Evolutionary conservation across 1,140 invertebrate species (phyloP).

Genomic region (Drosophila tristis): DNA sequence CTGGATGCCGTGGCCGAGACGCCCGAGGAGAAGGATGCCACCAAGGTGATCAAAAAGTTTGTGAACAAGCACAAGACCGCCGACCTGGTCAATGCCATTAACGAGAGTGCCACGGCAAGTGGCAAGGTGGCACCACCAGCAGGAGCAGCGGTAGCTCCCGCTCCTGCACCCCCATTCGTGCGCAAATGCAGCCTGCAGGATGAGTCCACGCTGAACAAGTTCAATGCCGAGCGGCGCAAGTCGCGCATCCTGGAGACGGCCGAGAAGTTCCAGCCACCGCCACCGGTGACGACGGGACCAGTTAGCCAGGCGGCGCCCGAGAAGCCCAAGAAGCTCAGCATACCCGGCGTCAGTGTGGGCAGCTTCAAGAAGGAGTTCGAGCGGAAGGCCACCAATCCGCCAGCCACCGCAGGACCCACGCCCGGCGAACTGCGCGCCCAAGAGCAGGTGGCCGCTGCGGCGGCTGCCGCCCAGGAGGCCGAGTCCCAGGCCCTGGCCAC

Average conservation of each 20-base stretch:
- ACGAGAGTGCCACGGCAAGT: constrained; percentile 51
- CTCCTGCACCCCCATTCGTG: constrained; percentile 56
- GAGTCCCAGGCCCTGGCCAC: constrained; percentile 33
- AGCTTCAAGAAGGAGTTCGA: constrained; percentile 94
- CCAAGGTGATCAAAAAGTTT: constrained; percentile 83
- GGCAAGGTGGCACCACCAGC: constrained; percentile 26
- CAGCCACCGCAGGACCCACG: constrained; percentile 66
- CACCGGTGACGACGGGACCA: constrained; percentile 27
- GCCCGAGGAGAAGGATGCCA: constrained; percentile 72
- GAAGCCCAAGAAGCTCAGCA: constrained; percentile 91
- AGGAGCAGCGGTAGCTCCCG: constrained; percentile 3
- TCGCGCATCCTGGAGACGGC: constrained; percentile 90
- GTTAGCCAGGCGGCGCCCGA: constrained; percentile 71
- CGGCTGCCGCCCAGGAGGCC: constrained; percentile 70
- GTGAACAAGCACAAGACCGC: constrained; percentile 80
- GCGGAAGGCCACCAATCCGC: constrained; percentile 88
- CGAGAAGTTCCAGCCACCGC: constrained; percentile 88
- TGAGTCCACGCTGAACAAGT: constrained; percentile 81
- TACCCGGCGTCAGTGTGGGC: constrained; percentile 92
- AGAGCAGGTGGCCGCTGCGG: constrained; percentile 75
- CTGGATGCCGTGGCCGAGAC: constrained; percentile 73
- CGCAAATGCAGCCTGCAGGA: constrained; percentile 83
- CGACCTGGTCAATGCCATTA: constrained; percentile 80
- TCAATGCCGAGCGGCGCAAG: constrained; percentile 85
- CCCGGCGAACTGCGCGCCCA: constrained; percentile 67